A percentile compares a stretch with the other conserved stretches of the same genome.
Conservation (phyloP, 2,113 vertebrate genomes). For the Etheostoma spectabile region DNA sequence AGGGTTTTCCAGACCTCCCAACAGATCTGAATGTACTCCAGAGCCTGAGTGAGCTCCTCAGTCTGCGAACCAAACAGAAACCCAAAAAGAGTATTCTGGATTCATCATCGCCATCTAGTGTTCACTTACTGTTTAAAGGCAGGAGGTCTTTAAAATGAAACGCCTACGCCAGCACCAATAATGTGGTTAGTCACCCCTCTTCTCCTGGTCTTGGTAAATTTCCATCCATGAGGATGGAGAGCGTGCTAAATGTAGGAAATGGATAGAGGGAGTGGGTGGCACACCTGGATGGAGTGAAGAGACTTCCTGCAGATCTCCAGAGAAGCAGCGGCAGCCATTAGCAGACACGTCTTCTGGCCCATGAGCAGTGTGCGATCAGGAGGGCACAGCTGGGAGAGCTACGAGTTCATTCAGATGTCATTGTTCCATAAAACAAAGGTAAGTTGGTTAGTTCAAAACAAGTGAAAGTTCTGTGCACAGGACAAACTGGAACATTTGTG, state of each 20-base stretch:
- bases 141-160: slow-evolving; percentile 47
- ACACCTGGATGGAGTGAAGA: slow-evolving; percentile 81
- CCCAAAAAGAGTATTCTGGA: slow-evolving; percentile 30
- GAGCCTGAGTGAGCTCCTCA: slow-evolving; percentile 83
- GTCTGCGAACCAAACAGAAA: slow-evolving; percentile 75
- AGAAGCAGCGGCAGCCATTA: slow-evolving; percentile 89
- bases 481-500: neutral
- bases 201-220: slow-evolving; percentile 67
- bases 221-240: slow-evolving; percentile 61
- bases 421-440: neutral
- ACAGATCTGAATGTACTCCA: slow-evolving; percentile 88
- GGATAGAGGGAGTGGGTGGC: slow-evolving; percentile 50
- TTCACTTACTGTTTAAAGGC: slow-evolving; percentile 27
- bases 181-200: slow-evolving; percentile 69
- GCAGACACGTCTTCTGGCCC: slow-evolving; percentile 91
- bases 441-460: neutral
- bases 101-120: slow-evolving; percentile 78
- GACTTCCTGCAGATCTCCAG: slow-evolving; percentile 87
- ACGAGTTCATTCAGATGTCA: slow-evolving; percentile 17
- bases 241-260: slow-evolving; percentile 58
- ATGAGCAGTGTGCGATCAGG: slow-evolving; percentile 87
- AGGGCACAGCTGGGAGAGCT: slow-evolving; percentile 92
- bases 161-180: slow-evolving; percentile 52
- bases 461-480: neutral
- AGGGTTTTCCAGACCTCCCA: slow-evolving; percentile 88